A percentile compares a stretch with the other conserved stretches of the same genome.
Conservation (phyloP, 2,113 vertebrate species). For the Scartelaos histophorus region DNA sequence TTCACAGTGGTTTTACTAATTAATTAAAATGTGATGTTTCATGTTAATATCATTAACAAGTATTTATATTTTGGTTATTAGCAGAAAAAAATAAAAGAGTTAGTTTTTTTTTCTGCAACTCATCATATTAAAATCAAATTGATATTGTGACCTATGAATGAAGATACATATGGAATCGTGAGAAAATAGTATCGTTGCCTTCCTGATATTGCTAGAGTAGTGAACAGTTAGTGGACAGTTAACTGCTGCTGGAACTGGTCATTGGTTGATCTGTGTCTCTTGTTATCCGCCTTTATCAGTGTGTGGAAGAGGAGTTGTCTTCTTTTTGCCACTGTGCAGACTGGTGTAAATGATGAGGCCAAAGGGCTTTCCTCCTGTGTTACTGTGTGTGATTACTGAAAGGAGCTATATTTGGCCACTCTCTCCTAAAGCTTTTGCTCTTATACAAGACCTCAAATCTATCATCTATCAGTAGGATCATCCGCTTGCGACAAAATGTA, state of each 20-base stretch:
- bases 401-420: slow-evolving; percentile 38
- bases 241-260: neutral
- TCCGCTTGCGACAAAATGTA: neutral
- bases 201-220: no score
- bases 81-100: no score
- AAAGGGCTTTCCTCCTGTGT: slow-evolving; percentile 15
- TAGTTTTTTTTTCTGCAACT: no score
- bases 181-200: no score
- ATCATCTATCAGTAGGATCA: neutral
- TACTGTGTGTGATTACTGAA: slow-evolving; percentile 25
- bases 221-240: no score
- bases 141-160: no score
- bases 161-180: no score
- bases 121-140: no score
- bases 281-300: neutral
- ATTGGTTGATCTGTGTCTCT: neutral
- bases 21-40: no score
- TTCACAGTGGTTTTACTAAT: no score
- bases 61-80: no score
- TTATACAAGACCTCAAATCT: slow-evolving; percentile 15
- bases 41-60: no score
- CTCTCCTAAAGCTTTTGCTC: neutral
- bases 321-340: slow-evolving; percentile 27
- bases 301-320: slow-evolving; percentile 30
- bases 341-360: slow-evolving; percentile 29